These are phyloP conservation scores for Natator depressus DNA, from an alignment of 2,113 vertebrate species.

Conservation along the genomic window DNA sequence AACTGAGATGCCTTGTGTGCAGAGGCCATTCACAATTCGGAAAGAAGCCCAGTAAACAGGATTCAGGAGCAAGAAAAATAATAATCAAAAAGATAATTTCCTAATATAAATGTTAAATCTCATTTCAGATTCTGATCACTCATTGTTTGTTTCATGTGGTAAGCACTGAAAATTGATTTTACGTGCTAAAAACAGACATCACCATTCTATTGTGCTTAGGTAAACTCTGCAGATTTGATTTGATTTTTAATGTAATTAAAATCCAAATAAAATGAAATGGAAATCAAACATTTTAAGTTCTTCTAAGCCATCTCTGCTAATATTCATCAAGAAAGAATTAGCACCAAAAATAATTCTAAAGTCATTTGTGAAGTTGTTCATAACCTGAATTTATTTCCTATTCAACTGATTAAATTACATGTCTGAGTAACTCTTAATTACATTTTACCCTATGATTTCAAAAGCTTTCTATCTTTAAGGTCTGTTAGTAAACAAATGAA, in stretches of 20 bases:
- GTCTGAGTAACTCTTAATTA: slow-evolving; percentile 90
- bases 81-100: background rate
- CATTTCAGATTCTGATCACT: background rate
- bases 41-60: background rate
- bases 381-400: slow-evolving; percentile 82
- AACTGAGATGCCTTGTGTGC: background rate
- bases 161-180: slow-evolving; percentile 10
- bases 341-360: slow-evolving; percentile 69
- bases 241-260: slow-evolving; percentile 46
- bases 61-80: background rate
- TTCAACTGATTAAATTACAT: slow-evolving; percentile 89
- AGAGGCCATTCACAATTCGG: background rate
- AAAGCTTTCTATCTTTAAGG: slow-evolving; percentile 83
- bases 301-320: slow-evolving; percentile 61
- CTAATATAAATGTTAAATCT: background rate
- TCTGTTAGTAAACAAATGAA: slow-evolving; percentile 82
- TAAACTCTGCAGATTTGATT: slow-evolving; percentile 52
- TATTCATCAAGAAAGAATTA: slow-evolving; percentile 72
- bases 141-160: background rate
- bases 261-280: slow-evolving; percentile 66
- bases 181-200: slow-evolving; percentile 45
- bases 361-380: slow-evolving; percentile 77
- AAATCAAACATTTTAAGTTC: slow-evolving; percentile 65
- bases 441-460: slow-evolving; percentile 83
- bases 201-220: slow-evolving; percentile 47